Base-by-base conservation (phyloP, 2,113 vertebrate genomes). In the Serinus canaria region DNA sequence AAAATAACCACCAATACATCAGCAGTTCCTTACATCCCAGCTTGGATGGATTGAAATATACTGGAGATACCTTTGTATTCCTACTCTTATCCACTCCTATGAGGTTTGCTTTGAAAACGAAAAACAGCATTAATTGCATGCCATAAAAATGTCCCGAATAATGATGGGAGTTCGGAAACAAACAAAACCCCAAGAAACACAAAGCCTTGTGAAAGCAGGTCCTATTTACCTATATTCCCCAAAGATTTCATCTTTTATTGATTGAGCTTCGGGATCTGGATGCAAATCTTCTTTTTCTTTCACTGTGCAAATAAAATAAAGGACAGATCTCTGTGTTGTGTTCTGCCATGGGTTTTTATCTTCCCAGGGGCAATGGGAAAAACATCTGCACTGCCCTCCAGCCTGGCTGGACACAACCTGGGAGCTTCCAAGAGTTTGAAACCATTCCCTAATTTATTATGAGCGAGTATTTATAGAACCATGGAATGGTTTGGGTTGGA, bases 271-370 rank as follows among this genome's bases (percentile, higher is more conserved):
- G 1, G 99, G 97, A 91, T 99, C 99, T 94, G 99, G 99, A 96
- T 99, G 99, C 67, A 99, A 98, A 97, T 99, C 99, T 97, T 99
- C 99, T 89, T 99, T 99, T 96, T 99, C 99, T 98, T 99, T 99
- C 58, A 99, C 99, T 99, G 96, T 85, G 97, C 92, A 87, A 93
- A 89, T 93, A 63, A 94, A 86, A 96, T 91, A 96, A 96, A 96
- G 91, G 89, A 94, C 46, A 97, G 60, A 77, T 79, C 74, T 95
- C 64, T 95, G 92, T 6, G 64, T 72, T n/a, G 20, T 55, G 76
- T 69, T 89, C 80, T 1, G 3, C 43, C 2, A 20, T 19, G 74
- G 79, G 47, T 66, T 90, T 74, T 63, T 30, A 11, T 49, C 60
- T 72, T 58, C 9, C 11, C 60, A 73, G 41, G 53, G 49, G 67